phyloP scores from a whole-genome alignment of 2,113 vertebrate species.

The Eurypyga helias region DNA sequence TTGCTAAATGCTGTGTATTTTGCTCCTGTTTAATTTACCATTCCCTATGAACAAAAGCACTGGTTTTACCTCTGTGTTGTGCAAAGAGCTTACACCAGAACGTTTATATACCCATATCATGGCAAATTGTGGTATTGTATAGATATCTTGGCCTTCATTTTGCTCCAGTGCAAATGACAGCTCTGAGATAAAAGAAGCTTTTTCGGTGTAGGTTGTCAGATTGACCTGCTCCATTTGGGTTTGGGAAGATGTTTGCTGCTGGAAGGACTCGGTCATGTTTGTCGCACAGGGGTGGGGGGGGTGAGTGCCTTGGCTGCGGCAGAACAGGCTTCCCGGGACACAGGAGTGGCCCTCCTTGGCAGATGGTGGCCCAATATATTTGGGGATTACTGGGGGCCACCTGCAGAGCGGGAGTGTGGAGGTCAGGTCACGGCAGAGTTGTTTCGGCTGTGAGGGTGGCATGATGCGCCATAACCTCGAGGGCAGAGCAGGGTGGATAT shows the following conservation, averaged over 20 bases:
- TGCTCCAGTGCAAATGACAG: neutral
- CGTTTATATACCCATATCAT: neutral
- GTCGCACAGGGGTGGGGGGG: rapidly evolving
- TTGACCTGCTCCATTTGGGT: neutral
- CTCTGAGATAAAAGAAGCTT: neutral
- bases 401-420: neutral
- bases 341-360: neutral
- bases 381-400: neutral
- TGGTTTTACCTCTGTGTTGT: neutral
- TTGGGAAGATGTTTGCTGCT: neutral
- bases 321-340: rapidly evolving
- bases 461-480: neutral
- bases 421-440: neutral
- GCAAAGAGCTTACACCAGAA: neutral
- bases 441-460: rapidly evolving
- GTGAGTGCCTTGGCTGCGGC: rapidly evolving
- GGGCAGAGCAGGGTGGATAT: neutral
- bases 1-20: neutral
- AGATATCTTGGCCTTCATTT: neutral
- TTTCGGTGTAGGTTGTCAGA: neutral
- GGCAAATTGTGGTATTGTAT: neutral
- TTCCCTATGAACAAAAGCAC: neutral
- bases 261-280: rapidly evolving
- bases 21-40: neutral
- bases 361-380: neutral